Conservation (phyloP, 2,888 invertebrate genomes). For the Temnothorax unifasciatus region DNA sequence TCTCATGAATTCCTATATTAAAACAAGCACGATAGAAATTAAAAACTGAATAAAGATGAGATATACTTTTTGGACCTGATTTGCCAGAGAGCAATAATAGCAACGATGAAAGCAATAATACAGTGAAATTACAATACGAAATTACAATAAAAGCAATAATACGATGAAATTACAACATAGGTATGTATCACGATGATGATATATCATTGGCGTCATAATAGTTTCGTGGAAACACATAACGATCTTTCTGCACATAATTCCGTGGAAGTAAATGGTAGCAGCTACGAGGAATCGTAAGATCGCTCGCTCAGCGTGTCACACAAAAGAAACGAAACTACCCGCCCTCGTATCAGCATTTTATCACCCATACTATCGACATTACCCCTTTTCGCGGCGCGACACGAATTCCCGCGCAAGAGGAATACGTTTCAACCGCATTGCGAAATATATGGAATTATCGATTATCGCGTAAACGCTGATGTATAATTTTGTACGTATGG, state of each 20-base stretch:
- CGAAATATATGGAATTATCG: slow-evolving; percentile 30
- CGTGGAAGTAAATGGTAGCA: slow-evolving; percentile 36
- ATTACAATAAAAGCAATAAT: neutral
- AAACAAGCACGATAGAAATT: neutral
- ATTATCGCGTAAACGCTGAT: slow-evolving; percentile 9
- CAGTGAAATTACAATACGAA: neutral
- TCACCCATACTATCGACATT: slow-evolving; percentile 59
- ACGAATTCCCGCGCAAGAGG: slow-evolving; percentile 51
- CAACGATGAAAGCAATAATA: neutral
- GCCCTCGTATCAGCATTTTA: slow-evolving; percentile 57
- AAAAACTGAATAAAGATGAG: slow-evolving; percentile 17
- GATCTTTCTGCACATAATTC: slow-evolving; percentile 37
- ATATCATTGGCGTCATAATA: slow-evolving; percentile 1
- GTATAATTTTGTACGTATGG: slow-evolving; percentile 20
- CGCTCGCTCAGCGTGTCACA: slow-evolving; percentile 44
- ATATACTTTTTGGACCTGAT: neutral
- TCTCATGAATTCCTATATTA: neutral
- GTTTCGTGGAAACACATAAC: neutral
- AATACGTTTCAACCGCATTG: slow-evolving; percentile 56
- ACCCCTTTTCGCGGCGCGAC: slow-evolving; percentile 56
- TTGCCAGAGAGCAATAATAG: neutral
- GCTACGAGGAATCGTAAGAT: slow-evolving; percentile 30
- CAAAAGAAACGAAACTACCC: slow-evolving; percentile 50
- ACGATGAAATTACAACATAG: neutral
- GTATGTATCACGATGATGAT: neutral